Percentiles rank a stretch among this genome's conserved stretches.
These are phyloP conservation scores for Sturnira hondurensis DNA, from an alignment of 2,113 vertebrate genomes.

Conservation along the genomic window DNA sequence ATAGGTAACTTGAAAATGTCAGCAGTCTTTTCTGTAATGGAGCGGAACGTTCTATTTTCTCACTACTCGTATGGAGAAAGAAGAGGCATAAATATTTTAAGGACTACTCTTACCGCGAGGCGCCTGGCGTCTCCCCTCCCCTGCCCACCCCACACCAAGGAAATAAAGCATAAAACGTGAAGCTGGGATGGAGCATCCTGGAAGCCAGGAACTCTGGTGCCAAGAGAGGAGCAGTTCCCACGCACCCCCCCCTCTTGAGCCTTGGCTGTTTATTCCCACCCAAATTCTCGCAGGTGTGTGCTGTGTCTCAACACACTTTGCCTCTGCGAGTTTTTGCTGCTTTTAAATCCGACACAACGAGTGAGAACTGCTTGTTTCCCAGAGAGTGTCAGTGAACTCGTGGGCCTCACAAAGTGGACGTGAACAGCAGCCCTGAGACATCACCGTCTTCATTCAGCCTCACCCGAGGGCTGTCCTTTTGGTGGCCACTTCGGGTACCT, in stretches of 20 bases:
- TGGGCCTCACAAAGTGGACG: slow-evolving; percentile 44
- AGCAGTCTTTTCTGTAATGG: slow-evolving; percentile 48
- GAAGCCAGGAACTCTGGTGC: slow-evolving; percentile 1
- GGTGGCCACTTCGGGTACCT: slow-evolving; percentile 54
- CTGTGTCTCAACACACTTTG: slow-evolving; percentile 19
- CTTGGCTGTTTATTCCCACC: neutral
- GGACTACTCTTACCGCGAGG: slow-evolving; percentile 28
- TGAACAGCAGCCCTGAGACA: slow-evolving; percentile 23
- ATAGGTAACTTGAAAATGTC: slow-evolving; percentile 25
- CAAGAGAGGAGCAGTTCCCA: neutral
- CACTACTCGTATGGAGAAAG: slow-evolving; percentile 38
- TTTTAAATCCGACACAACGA: slow-evolving; percentile 44
- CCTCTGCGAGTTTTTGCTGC: slow-evolving; percentile 29
- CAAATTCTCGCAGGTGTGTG: neutral
- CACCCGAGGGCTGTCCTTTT: neutral
- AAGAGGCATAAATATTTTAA: slow-evolving; percentile 58
- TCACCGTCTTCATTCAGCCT: neutral
- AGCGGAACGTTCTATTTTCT: slow-evolving; percentile 52
- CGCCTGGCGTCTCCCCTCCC: slow-evolving; percentile 21
- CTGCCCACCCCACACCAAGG: neutral
- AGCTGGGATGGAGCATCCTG: slow-evolving; percentile 9
- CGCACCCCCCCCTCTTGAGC: neutral
- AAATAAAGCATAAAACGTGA: slow-evolving; percentile 58
- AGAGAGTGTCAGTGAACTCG: slow-evolving; percentile 39
- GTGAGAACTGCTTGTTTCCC: slow-evolving; percentile 44